Evolutionary conservation across 2,888 invertebrate genomes (phyloP), one percentile per base, ranked within the genome.

Genomic region (Diogma glabrata): DNA sequence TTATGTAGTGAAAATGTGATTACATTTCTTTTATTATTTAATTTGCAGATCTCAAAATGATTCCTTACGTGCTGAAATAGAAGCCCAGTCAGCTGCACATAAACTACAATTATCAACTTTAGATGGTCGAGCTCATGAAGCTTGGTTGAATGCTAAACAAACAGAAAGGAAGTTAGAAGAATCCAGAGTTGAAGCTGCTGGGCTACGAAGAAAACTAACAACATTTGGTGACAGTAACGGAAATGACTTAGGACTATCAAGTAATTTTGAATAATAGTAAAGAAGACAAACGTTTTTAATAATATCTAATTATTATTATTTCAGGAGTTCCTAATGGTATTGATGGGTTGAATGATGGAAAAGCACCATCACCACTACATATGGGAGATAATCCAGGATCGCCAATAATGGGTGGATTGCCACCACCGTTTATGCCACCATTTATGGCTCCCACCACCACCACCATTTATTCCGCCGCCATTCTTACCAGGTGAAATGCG

Each of bases 91-190:
- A 66, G 83, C 78, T 2, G 67, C 72, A 6, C 74, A 75, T 16
- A 77, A 78, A 60, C 69, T 74, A 0, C 88, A 89, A 62, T 81
- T 89, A 57, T 78, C 87, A 51, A 78, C 80, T 52, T 75, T 87
- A 52, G 91, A 92, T 69, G 81, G 84, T 60, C 86, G 89, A 57
- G 84, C 87, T 14, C 90, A 92, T 68, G 84, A 87, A 62, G 83
- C 85, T 57, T 89, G 88, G 92, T 79, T 93, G 50, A 78, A 82
- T 53, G 84, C 89, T 12, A 75, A 91, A 48, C 84, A 87, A 62
- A 83, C 84, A 28, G 83, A 87, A 64, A 77, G 92, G 26, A 87
- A 84, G 59, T 75, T 87, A 36, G 90, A 91, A 67, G 91, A 91
- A 63, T 79, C 79, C 7, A 79, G 81, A 63, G 79, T 81, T 54